Evolutionary conservation across 2,113 vertebrate genomes (phyloP).

Genomic region (Hucho hucho): DNA sequence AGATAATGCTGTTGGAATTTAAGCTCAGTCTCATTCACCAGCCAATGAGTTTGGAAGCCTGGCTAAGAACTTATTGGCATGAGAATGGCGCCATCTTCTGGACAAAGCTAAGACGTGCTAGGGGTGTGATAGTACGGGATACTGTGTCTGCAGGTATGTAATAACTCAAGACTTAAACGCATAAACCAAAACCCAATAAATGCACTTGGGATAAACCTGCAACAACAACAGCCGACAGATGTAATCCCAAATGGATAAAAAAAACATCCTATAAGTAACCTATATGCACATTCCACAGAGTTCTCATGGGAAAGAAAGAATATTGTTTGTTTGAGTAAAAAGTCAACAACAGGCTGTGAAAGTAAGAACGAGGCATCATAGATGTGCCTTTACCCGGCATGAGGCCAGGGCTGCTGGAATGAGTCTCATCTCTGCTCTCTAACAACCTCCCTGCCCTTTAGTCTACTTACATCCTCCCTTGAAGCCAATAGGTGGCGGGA

Average conservation of each 20-base stretch:
- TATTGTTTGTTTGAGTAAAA: not conserved
- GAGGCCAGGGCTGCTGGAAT: slow-evolving; percentile 4
- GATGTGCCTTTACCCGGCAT: slow-evolving; percentile 1
- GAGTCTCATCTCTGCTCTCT: not conserved
- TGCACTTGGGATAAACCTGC: too few species aligned
- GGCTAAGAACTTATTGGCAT: too few species aligned
- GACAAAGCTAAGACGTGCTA: not conserved
- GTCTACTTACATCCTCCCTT: slow-evolving; percentile 1
- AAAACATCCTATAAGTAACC: not conserved
- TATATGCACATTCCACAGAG: not conserved
- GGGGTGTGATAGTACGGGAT: not conserved
- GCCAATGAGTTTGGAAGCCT: not conserved
- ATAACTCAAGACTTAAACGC: too few species aligned
- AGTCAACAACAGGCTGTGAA: slow-evolving; percentile 1
- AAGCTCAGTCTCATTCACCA: not conserved
- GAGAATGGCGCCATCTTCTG: slow-evolving; percentile 19
- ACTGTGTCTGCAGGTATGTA: not conserved
- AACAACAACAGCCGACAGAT: not conserved
- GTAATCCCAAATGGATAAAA: not conserved
- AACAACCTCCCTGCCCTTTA: slow-evolving; percentile 11
- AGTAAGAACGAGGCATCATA: slow-evolving; percentile 2
- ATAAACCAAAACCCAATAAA: too few species aligned
- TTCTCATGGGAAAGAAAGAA: not conserved
- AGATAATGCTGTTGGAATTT: not conserved
- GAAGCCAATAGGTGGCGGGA: slow-evolving; percentile 18